phyloP scores from a whole-genome alignment of 2,113 vertebrate species.

The Bathybates hornii region DNA sequence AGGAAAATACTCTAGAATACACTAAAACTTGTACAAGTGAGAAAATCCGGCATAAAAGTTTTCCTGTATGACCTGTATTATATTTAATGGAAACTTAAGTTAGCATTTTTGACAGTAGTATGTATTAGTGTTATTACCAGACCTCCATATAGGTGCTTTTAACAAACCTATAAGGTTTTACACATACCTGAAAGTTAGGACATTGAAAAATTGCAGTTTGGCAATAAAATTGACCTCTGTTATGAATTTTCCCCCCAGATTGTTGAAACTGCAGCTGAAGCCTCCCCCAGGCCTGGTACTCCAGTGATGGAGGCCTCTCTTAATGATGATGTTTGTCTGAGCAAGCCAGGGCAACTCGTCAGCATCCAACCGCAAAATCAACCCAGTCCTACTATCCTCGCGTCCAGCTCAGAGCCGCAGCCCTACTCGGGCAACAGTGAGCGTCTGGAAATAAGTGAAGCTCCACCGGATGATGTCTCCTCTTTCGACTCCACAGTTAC shows the following conservation, averaged over 20 bases:
- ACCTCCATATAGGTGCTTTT: not conserved
- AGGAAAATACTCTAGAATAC: not conserved
- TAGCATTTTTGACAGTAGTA: not conserved
- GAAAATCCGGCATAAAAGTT: not conserved
- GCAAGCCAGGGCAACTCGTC: slow-evolving; percentile 51
- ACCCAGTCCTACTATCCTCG: not conserved
- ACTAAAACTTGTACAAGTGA: not conserved
- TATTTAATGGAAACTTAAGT: not conserved
- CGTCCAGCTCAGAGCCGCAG: not conserved
- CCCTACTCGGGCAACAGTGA: slow-evolving; percentile 21
- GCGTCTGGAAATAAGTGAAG: slow-evolving; percentile 36
- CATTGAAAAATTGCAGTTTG: not conserved
- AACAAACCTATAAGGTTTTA: not conserved
- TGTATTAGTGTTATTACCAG: not conserved
- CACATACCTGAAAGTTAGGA: not conserved
- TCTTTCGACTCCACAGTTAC: not conserved
- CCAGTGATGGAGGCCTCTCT: not conserved
- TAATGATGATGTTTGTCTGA: slow-evolving; percentile 23
- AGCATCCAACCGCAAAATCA: slow-evolving; percentile 6
- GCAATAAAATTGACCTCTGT: not conserved
- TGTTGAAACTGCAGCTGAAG: not conserved
- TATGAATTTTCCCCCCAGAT: slow-evolving; percentile 4
- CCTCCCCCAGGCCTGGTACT: not conserved
- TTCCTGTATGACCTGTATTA: not conserved
- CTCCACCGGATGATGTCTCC: not conserved